Evolutionary conservation across 2,888 invertebrate genomes (phyloP), one percentile per base, ranked within the genome.

Genomic region (Caenorhabditis imperialis): DNA sequence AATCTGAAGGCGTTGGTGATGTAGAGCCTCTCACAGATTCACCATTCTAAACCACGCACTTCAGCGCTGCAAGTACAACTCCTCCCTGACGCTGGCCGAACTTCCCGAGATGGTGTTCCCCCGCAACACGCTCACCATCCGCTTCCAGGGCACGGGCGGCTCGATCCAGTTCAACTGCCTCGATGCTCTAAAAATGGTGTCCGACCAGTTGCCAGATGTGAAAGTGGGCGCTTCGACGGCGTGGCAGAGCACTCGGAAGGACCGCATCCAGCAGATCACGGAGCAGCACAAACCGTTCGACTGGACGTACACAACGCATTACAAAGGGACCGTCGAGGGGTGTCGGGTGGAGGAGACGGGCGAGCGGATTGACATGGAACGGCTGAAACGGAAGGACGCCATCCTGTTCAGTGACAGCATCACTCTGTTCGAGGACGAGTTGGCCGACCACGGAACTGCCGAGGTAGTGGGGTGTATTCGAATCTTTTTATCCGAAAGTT

Each of bases 21-120:
- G n/a, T 30, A 7, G 30, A 7, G 30, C 10, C 7, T 30, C 30
- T 30, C 30, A 10, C 30, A 30, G 7, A 30, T 7, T 30, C 30
- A 10, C 7, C 30, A 30, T 30, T 30, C 30, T 30, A 10, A 30
- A 30, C 30, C 10, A 30, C 30, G 30, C 10, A 10, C 73, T 81
- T 47, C 61, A 84, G 81, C 72, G 82, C 18, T 86, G 86, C 69
- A 50, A 61, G 20, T 86, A 75, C 54, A 78, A 75, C 16, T 60
- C 54, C 7, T 73, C 79, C 45, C 74, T 86, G 25, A 27, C 75
- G n/a, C 67, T 87, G n/a, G 84, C 81, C 3, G 79, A 81, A 48
- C 69, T 84, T 84, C 99, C 99, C 5, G 99, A 99, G 88, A 99
- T 99, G 98, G 94, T 98, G 22, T 99, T 98, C 90, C 94, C 96